Evolutionary conservation across 2,888 invertebrate species (phyloP).

Genomic region (Xanthia togata): DNA sequence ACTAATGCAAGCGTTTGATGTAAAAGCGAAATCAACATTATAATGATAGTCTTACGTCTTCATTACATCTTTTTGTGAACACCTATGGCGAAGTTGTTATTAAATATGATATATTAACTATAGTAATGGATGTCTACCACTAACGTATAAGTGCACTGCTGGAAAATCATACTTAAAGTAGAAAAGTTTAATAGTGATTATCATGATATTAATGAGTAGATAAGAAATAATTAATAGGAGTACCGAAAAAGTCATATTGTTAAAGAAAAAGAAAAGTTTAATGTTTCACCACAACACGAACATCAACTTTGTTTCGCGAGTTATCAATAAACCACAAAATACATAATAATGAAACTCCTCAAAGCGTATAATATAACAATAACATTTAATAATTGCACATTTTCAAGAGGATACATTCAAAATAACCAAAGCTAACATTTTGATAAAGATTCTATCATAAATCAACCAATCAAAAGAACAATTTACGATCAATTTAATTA

Average conservation of each 20-base stretch:
- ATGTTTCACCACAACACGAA: background rate
- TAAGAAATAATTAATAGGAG: background rate
- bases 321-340: slow-evolving; percentile 17
- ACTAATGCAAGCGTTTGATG: slow-evolving; percentile 20
- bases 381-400: slow-evolving; percentile 16
- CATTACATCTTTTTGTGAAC: slow-evolving; percentile 32
- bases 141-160: background rate
- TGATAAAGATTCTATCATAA: slow-evolving; percentile 36
- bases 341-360: slow-evolving; percentile 23
- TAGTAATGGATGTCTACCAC: background rate
- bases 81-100: background rate
- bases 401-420: slow-evolving; percentile 5
- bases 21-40: slow-evolving; percentile 28
- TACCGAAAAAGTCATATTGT: background rate
- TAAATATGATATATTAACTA: background rate
- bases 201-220: background rate
- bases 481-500: slow-evolving; percentile 36
- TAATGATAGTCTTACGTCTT: slow-evolving; percentile 36
- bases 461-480: slow-evolving; percentile 40
- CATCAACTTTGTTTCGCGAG: background rate
- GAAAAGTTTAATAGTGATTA: background rate
- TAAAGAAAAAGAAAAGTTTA: background rate
- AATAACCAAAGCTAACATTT: slow-evolving; percentile 19
- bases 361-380: slow-evolving; percentile 5
- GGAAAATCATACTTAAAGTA: background rate